Evolutionary conservation across 64 coral and sea anemone genomes (phyloP).

Genomic region (Montipora sp.): DNA sequence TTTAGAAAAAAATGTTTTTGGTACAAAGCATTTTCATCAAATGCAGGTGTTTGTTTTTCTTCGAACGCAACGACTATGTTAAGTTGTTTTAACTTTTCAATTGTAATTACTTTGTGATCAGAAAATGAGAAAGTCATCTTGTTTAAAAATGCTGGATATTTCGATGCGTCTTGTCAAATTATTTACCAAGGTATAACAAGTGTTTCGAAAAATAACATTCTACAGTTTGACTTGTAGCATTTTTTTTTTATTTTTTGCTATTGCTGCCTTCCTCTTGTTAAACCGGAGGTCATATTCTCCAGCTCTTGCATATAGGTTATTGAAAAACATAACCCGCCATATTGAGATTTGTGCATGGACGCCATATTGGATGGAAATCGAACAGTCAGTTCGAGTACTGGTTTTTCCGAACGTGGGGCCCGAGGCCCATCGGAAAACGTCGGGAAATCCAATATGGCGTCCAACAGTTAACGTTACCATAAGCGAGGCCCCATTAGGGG

Average conservation of each 20-base stretch:
- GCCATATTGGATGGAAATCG: background rate
- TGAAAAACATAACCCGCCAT: background rate
- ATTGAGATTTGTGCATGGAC: background rate
- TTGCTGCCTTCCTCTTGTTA: background rate
- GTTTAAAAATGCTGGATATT: background rate
- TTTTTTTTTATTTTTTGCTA: background rate
- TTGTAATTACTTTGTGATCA: background rate
- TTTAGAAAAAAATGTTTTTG: too few species aligned
- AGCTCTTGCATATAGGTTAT: background rate
- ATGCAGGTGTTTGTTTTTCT: too few species aligned
- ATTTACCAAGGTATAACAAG: background rate
- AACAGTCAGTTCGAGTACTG: background rate
- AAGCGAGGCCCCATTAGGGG: too few species aligned
- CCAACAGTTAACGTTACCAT: background rate
- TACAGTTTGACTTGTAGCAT: background rate
- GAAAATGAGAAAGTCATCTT: too few species aligned
- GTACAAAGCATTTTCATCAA: too few species aligned
- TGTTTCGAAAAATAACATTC: background rate
- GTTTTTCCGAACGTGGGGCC: background rate
- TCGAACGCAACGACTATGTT: too few species aligned
- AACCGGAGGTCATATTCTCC: background rate
- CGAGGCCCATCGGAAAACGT: slow-evolving; percentile 10
- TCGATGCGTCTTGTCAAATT: background rate
- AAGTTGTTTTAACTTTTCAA: background rate
- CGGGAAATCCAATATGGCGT: slow-evolving; percentile 8